Evolutionary conservation across 2,888 invertebrate species (phyloP).

Genomic region (Drosophila infuscata): DNA sequence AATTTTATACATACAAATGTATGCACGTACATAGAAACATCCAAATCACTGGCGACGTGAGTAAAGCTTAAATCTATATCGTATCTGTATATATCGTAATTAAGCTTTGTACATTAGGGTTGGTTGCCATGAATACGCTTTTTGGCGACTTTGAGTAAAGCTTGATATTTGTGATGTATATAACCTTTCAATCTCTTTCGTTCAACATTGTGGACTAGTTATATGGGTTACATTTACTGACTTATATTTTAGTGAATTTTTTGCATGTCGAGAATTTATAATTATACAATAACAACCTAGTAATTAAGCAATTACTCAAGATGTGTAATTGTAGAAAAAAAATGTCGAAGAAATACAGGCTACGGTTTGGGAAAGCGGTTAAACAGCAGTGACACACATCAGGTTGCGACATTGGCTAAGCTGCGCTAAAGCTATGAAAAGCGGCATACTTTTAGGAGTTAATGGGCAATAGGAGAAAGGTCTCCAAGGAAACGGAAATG

Average conservation of each 20-base stretch:
- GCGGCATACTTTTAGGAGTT: not conserved
- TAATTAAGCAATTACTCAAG: not conserved
- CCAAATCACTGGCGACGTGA: not conserved
- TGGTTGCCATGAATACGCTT: not conserved
- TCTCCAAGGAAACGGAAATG: not conserved
- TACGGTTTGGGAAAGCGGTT: not conserved
- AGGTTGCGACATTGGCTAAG: not conserved
- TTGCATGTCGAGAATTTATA: not conserved
- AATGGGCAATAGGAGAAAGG: not conserved
- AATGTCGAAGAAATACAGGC: not conserved
- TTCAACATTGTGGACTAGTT: too few relatives aligned
- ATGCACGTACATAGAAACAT: too few relatives aligned
- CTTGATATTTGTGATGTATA: not conserved
- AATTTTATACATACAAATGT: too few relatives aligned
- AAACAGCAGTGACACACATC: not conserved
- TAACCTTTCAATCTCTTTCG: not conserved
- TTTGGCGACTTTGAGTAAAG: not conserved
- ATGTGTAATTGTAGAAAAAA: not conserved
- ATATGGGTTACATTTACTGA: not conserved
- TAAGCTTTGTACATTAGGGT: not conserved
- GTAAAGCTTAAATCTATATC: not conserved
- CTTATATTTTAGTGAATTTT: not conserved
- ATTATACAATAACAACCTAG: not conserved
- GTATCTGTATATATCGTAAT: not conserved
- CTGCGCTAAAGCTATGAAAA: not conserved